phyloP scores from a whole-genome alignment of 2,797 vertebrate genomes.

The Sebastes itinus region DNA sequence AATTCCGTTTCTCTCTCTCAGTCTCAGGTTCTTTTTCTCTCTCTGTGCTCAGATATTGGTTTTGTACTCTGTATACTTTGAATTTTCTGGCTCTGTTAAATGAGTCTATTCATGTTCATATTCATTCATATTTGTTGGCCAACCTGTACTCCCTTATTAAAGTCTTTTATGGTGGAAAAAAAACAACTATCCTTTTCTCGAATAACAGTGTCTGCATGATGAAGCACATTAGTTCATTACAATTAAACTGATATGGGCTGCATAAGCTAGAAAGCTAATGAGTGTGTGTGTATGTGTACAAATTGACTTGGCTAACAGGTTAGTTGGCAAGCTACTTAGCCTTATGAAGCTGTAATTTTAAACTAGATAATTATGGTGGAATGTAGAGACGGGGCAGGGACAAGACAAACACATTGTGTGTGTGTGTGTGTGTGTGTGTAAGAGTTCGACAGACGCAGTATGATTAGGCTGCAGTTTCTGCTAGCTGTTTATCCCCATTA shows the following conservation, averaged over 20 bases:
- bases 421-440: background rate
- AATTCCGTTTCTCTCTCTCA: background rate
- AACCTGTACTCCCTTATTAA: background rate
- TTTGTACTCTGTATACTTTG: background rate
- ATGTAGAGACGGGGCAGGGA: conserved; percentile 3
- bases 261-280: conserved; percentile 8
- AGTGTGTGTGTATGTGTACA: conserved; percentile 14
- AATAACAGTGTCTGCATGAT: background rate
- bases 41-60: background rate
- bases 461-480: conserved; percentile 70
- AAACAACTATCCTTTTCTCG: background rate
- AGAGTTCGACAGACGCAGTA: conserved; percentile 54
- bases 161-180: background rate
- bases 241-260: conserved; percentile 10
- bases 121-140: background rate
- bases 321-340: conserved; percentile 36
- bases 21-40: background rate
- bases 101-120: background rate
- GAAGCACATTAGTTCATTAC: background rate
- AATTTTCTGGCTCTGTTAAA: background rate
- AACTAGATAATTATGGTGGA: conserved; percentile 46
- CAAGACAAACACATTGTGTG: background rate
- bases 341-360: conserved; percentile 45
- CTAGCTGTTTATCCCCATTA: conserved; percentile 76
- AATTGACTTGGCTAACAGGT: conserved; percentile 54